Conservation (phyloP, 2,113 vertebrate species). For the Cepphus grylle region DNA sequence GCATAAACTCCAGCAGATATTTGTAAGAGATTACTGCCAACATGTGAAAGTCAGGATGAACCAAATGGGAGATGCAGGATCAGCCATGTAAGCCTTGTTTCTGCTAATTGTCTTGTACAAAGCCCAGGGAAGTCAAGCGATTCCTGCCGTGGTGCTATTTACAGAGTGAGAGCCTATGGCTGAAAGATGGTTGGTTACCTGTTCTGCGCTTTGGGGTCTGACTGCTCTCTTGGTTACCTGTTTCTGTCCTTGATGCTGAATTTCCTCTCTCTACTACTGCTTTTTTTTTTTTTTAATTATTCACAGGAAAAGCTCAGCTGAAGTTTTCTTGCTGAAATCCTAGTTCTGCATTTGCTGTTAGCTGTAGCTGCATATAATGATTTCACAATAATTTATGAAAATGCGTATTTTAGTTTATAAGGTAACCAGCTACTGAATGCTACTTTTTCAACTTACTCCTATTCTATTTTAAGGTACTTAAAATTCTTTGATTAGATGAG, state of each 20-base stretch:
- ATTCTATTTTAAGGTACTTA: neutral
- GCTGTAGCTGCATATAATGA: neutral
- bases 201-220: neutral
- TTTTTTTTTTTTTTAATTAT: neutral
- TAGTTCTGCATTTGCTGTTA: neutral
- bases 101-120: neutral
- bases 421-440: neutral
- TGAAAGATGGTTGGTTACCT: fast-evolving
- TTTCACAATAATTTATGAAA: neutral
- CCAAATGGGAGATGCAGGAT: neutral
- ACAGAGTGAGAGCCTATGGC: neutral
- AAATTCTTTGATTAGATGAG: neutral
- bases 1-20: neutral
- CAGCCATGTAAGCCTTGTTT: fast-evolving
- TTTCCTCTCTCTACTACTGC: neutral
- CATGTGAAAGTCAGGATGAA: neutral
- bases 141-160: fast-evolving
- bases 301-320: neutral
- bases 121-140: neutral
- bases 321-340: neutral
- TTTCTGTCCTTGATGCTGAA: neutral
- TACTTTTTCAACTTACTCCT: neutral
- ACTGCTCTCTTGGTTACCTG: neutral
- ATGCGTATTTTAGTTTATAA: neutral
- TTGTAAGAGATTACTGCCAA: neutral